Evolutionary conservation across 2,888 invertebrate genomes (phyloP), one percentile per base, ranked within the genome.

Genomic region (Troides oblongomaculatus): DNA sequence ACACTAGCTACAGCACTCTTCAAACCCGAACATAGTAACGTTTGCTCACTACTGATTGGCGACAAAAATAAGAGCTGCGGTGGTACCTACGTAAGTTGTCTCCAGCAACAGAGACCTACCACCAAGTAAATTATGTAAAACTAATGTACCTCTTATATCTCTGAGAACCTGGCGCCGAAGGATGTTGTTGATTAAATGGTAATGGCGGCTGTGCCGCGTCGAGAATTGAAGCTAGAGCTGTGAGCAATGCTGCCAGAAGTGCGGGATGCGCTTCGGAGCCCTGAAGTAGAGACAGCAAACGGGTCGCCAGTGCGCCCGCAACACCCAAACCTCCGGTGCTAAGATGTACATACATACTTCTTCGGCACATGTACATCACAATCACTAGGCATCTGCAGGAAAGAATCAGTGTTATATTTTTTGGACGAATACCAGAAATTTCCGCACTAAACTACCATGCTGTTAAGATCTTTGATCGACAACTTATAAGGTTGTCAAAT

Each of bases 331-430:
- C 71, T 94, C 94, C 6, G 91, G 91, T 66, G 77, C 73, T 73
- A 43, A 62, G 10, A 87, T 92, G 92, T 8, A 93, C 89, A 80
- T 83, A 85, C 78, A 96, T 91, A 72, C 96, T 96, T 83, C 97
- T 96, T 78, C 97, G 96, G 69, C 97, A 97, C 91, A 98, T 94
- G 87, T 97, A 97, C 74, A 97, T 96, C 73, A 98, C 90, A 71
- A 98, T 91, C 75, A 98, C 96, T 81, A 98, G 97, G 72, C 98
- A 96, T 80, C 97, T 96, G 85, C 17, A 10, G 23, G n/a, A 17
- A 14, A 53, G 14, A 17, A 17, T 17, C n/a, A n/a, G 18, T 17
- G 14, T 53, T 53, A 53, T 4, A 53, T 10, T 39, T 39, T 39
- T 39, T 39, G 1, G 10, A 10, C 39, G 1, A 39, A 39, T 39